These are phyloP conservation scores for Beris chalybata DNA, from an alignment of 2,888 invertebrate species.

Conservation along the genomic window DNA sequence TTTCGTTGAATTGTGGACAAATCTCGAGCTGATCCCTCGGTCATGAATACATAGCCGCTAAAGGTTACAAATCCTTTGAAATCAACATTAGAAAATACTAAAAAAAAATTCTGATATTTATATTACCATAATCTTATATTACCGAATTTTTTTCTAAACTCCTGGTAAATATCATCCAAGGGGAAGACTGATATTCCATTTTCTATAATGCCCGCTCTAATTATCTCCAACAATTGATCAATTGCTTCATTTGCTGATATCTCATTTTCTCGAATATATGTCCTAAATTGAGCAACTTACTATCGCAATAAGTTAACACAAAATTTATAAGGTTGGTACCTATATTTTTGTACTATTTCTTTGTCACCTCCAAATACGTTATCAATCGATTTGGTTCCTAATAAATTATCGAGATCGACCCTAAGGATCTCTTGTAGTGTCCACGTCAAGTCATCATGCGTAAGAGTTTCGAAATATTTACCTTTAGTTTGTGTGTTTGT, in stretches of 20 bases:
- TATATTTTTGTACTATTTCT: constrained; percentile 14
- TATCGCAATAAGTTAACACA: no score
- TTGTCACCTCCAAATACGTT: constrained; percentile 14
- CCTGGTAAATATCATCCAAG: background rate
- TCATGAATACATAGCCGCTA: background rate
- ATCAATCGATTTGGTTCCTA: constrained; percentile 9
- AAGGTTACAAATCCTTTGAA: background rate
- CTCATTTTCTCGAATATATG: no score
- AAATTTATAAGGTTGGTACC: background rate
- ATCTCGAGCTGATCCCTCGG: constrained; percentile 5
- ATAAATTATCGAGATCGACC: background rate
- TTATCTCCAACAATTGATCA: no score
- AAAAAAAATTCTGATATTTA: no score
- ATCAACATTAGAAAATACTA: no score
- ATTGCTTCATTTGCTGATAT: no score
- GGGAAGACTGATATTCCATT: background rate
- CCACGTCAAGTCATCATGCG: background rate
- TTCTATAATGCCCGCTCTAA: no score
- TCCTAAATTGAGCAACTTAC: no score
- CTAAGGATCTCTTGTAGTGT: constrained; percentile 11
- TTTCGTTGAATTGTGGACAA: constrained; percentile 4
- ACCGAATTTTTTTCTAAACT: constrained; percentile 13
- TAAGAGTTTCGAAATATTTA: no score
- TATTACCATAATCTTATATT: background rate
- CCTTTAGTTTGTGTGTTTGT: no score